Evolutionary conservation across 2,888 invertebrate genomes (phyloP), one percentile per base, ranked within the genome.

Genomic region (Apomyelois bistriatella): DNA sequence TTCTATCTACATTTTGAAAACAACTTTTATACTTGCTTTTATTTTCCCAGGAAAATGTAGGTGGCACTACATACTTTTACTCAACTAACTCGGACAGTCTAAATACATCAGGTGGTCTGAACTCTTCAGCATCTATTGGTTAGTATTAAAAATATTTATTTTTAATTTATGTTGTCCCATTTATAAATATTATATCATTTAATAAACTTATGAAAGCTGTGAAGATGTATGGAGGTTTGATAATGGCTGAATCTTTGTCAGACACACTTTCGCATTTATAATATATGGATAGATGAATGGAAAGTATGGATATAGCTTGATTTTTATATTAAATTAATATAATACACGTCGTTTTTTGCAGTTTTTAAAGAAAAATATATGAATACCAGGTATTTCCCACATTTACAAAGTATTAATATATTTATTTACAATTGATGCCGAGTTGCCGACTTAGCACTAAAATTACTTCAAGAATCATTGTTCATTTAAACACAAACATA

Each of bases 61-160:
- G 97, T 53, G 98, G 98, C 22, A 98, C 98, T 12, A 98, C 98
- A 48, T 98, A 98, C 82, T 98, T 98, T 85, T 98, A 97, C 81
- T 92, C 95, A 36, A 93, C 94, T 57, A 87, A 82, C 42, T 83
- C 91, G 56, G 93, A 91, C 67, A 81, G 83, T 58, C 74, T 88
- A 58, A 87, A 89, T 62, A 76, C 87, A 54, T 81, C 88, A 10
- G 85, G 77, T 12, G 73, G 68, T 9, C 74, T 83, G 52, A 87
- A 76, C 61, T 70, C 86, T 10, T 77, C 89, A 6, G 77, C 80
- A 1, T 67, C 79, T n/a, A 75, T 85, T 37, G 88, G 88, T 82
- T 74, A 74, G 69, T 55, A 30, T 35, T 17, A n/a, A 12, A 48
- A 16, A 22, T 38, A 13, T 30, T 16, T 32, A 10, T 32, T 32